These are phyloP conservation scores for Chymomyza caudatula DNA, from an alignment of 2,888 invertebrate genomes.

Conservation along the genomic window DNA sequence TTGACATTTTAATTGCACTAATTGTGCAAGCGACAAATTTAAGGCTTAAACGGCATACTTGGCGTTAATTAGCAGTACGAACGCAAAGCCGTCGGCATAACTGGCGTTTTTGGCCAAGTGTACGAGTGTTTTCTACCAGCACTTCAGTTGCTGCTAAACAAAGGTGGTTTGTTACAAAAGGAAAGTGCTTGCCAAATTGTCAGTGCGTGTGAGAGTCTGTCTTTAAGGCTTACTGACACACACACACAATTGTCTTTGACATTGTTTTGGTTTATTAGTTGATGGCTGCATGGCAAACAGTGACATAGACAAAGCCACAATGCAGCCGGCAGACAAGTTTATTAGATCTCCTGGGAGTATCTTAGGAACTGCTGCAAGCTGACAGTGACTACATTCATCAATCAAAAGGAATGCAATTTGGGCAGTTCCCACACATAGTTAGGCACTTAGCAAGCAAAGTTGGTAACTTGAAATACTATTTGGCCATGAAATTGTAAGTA, in stretches of 20 bases:
- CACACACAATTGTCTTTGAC: constrained; percentile 33
- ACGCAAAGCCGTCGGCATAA: constrained; percentile 16
- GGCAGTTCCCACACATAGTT: constrained; percentile 46
- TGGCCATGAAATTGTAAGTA: no score
- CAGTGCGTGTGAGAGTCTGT: constrained; percentile 24
- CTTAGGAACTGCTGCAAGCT: constrained; percentile 17
- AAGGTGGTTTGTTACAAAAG: neutral
- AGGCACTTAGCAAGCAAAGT: no score
- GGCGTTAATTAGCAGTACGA: constrained; percentile 6
- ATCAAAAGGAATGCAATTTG: constrained; percentile 31
- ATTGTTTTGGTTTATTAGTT: constrained; percentile 49
- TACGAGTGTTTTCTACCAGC: neutral
- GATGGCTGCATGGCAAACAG: constrained; percentile 45
- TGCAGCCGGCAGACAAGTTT: constrained; percentile 53
- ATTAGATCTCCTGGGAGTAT: constrained; percentile 60
- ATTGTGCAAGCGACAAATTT: neutral
- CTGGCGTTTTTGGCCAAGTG: neutral
- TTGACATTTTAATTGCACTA: neutral
- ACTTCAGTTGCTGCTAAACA: neutral
- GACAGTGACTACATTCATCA: constrained; percentile 36
- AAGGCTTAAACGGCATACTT: neutral
- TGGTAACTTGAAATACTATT: no score
- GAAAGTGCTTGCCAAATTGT: neutral
- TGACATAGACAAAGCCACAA: constrained; percentile 21
- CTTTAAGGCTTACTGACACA: constrained; percentile 1